These are phyloP conservation scores for Drosophila basisetae DNA, from an alignment of 2,888 invertebrate genomes.

Conservation along the genomic window DNA sequence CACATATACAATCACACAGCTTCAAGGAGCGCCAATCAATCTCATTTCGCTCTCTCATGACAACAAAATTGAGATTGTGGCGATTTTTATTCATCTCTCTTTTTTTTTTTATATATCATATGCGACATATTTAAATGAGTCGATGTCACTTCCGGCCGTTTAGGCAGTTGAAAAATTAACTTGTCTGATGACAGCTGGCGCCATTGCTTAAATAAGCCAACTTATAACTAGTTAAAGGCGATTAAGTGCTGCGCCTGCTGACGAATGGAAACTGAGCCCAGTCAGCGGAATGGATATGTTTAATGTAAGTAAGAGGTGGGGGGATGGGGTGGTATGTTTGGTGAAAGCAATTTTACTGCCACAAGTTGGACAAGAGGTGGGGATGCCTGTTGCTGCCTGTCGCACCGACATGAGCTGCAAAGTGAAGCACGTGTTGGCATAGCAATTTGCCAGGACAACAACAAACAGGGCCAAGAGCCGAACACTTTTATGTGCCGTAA, in stretches of 20 bases:
- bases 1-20: not conserved
- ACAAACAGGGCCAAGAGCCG: constrained; percentile 35
- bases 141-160: constrained; percentile 65
- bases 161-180: constrained; percentile 80
- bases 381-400: constrained; percentile 57
- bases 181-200: constrained; percentile 75
- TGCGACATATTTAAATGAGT: constrained; percentile 78
- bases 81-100: constrained; percentile 4
- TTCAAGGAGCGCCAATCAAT: constrained; percentile 70
- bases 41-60: constrained; percentile 57
- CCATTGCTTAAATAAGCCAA: constrained; percentile 60
- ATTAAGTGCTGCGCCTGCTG: constrained; percentile 35
- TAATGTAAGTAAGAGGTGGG: constrained; percentile 1
- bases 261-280: constrained; percentile 28
- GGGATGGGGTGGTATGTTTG: not conserved
- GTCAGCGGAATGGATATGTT: constrained; percentile 25
- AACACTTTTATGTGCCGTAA: constrained; percentile 81
- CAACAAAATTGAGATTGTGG: constrained; percentile 57
- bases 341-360: constrained; percentile 45
- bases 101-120: constrained; percentile 18
- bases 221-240: constrained; percentile 34
- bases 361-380: constrained; percentile 50
- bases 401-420: constrained; percentile 71
- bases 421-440: constrained; percentile 81
- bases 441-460: constrained; percentile 71